phyloP scores from a whole-genome alignment of 2,797 vertebrate species.

The Pseudochromis fuscus region DNA sequence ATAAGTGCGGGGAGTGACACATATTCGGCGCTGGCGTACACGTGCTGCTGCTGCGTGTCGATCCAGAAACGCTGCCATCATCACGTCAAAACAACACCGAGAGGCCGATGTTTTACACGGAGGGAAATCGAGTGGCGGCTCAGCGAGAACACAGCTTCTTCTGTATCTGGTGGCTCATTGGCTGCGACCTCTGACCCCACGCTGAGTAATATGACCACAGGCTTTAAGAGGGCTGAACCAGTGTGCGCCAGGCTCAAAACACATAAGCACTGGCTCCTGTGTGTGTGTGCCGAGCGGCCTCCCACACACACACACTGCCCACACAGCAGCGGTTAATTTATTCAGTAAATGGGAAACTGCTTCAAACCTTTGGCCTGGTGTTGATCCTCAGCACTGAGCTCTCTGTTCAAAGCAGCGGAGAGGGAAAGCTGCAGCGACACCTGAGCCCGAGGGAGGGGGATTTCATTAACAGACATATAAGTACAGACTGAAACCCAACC shows the following conservation, averaged over 20 bases:
- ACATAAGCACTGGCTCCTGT: conserved; percentile 14
- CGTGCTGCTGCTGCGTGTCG: not conserved
- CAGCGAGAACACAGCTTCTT: conserved; percentile 61
- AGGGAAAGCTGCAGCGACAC: conserved; percentile 52
- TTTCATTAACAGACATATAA: conserved; percentile 27
- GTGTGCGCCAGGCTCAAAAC: conserved; percentile 31
- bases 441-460: conserved; percentile 50
- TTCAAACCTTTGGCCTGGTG: conserved; percentile 41
- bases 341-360: conserved; percentile 54
- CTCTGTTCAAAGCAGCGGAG: conserved; percentile 38
- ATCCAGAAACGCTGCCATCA: conserved; percentile 20
- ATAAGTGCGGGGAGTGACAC: conserved; percentile 12
- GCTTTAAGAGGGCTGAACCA: conserved; percentile 49
- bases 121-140: conserved; percentile 29
- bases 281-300: not conserved
- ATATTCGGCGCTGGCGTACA: not conserved
- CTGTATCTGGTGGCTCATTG: conserved; percentile 65
- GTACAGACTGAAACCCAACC: conserved; percentile 48
- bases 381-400: conserved; percentile 51
- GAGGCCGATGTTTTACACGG: conserved; percentile 53
- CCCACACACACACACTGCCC: not conserved
- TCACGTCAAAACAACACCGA: conserved; percentile 34
- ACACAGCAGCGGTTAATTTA: conserved; percentile 45
- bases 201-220: conserved; percentile 64
- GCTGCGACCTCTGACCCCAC: conserved; percentile 66